phyloP scores from a whole-genome alignment of 2,113 vertebrate genomes.

The Dipodomys spectabilis region DNA sequence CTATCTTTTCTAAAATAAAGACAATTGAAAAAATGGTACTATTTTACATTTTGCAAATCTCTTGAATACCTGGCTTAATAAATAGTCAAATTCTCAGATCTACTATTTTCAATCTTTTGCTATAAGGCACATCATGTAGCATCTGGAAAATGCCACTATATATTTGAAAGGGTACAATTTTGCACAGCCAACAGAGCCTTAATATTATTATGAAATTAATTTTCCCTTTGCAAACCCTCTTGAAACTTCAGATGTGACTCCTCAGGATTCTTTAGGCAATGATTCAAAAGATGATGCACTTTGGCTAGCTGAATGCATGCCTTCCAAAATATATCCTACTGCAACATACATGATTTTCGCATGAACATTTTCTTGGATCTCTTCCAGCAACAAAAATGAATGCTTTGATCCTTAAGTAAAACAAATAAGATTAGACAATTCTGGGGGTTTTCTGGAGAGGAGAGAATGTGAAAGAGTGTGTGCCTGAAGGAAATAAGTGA shows the following conservation, averaged over 20 bases:
- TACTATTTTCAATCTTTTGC: not conserved
- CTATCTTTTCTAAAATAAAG: conserved; percentile 31
- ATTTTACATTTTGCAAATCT: conserved; percentile 15
- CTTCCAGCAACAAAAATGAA: not conserved
- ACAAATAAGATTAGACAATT: conserved; percentile 24
- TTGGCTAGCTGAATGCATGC: not conserved
- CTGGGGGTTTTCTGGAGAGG: not conserved
- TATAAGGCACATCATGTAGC: not conserved
- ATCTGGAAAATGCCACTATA: not conserved
- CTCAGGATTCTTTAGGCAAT: not conserved
- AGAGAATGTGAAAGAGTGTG: not conserved
- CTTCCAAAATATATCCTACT: not conserved
- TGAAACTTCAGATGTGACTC: not conserved
- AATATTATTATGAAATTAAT: not conserved
- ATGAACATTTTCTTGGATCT: not conserved
- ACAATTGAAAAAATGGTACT: not conserved
- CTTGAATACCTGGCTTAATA: conserved; percentile 48
- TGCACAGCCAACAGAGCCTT: not conserved
- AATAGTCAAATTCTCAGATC: conserved; percentile 1
- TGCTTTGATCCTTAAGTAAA: conserved; percentile 41
- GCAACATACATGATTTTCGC: not conserved
- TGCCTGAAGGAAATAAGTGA: not conserved
- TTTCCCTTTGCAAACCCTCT: not conserved
- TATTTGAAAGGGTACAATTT: not conserved
- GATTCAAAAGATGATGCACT: not conserved